Base-by-base conservation (phyloP, 2,113 vertebrate genomes). In the Gallinago jamesoni region DNA sequence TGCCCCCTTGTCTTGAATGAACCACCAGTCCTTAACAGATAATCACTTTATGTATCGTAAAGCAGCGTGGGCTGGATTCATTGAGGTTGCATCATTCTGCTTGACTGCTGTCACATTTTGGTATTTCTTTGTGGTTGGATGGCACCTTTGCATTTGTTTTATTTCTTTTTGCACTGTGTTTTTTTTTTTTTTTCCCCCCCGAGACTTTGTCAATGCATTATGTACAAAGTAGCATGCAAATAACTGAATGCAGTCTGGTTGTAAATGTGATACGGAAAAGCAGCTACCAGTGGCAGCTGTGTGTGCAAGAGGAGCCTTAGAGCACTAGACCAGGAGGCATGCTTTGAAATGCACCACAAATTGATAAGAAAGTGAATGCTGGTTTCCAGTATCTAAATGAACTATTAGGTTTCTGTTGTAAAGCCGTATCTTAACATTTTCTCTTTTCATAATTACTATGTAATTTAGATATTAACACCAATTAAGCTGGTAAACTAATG, bases 391-490 rank as follows among this genome's bases (percentile, higher is more conserved):
- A 84, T 95, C 77, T 97, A 92, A 89, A 87, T 87, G 84, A 90
- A 87, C 0, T 8, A 69, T 78, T 84, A 91, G 53, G 23, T 89
- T 95, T 92, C 81, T 60, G n/a, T 90, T 89, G 81, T 82, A 87
- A 84, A 92, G 14, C 77, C 28, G 0, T 95, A 96, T 96, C 96
- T 95, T 91, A 89, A 94, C 50, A 41, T 76, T 92, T 94, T 87
- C 62, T 55, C 48, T 82, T 91, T 52, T 77, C 50, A 8, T 96
- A 96, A 95, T 95, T 81, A 80, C 92, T 94, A 33, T 94, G 93
- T 96, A 95, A 97, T 91, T 96, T 94, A 96, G 95, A 93, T 96
- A 87, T 92, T 94, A 96, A 89, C 89, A 83, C 47, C 78, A 94
- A 96, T 95, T 96, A 96, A 91, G 74, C 81, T 76, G 66, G 94